phyloP scores from a whole-genome alignment of 2,797 vertebrate species.

The Acanthurus tractus region DNA sequence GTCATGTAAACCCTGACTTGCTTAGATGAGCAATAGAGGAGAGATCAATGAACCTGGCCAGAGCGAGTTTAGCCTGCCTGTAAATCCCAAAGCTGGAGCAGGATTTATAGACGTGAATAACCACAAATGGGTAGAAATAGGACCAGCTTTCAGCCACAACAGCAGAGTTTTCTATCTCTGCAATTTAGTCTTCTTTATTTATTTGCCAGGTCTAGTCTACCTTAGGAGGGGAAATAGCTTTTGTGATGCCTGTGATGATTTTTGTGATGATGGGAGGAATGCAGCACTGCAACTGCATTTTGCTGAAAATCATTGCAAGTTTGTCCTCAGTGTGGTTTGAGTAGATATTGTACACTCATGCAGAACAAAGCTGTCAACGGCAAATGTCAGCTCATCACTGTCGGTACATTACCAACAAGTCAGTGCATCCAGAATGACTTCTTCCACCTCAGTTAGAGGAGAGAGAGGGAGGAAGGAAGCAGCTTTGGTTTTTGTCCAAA shows the following conservation, averaged over 20 bases:
- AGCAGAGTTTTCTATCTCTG: background rate
- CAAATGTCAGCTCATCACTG: constrained; percentile 53
- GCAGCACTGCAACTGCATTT: constrained; percentile 17
- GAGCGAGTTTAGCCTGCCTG: constrained; percentile 21
- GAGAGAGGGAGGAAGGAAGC: background rate
- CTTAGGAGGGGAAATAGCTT: constrained; percentile 20
- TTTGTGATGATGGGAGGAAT: too few relatives aligned
- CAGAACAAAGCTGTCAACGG: constrained; percentile 56
- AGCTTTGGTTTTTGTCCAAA: constrained; percentile 14
- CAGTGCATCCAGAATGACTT: constrained; percentile 30
- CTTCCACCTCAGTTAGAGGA: constrained; percentile 13
- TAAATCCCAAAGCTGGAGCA: constrained; percentile 39
- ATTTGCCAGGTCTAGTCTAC: constrained; percentile 23
- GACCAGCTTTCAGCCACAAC: constrained; percentile 16
- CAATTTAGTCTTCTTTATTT: constrained; percentile 28
- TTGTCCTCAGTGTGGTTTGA: constrained; percentile 33
- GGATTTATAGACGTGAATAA: constrained; percentile 35
- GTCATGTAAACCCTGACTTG: constrained; percentile 22
- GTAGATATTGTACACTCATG: constrained; percentile 38
- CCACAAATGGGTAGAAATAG: constrained; percentile 9
- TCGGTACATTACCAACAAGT: constrained; percentile 41
- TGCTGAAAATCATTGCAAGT: constrained; percentile 27
- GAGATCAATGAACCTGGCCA: constrained; percentile 33
- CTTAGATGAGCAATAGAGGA: constrained; percentile 32
- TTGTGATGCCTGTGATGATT: constrained; percentile 15